Percentiles rank a stretch among this genome's conserved stretches.
These are phyloP conservation scores for Odocoileus hemionus DNA, from an alignment of 2,113 vertebrate species.

Conservation along the genomic window DNA sequence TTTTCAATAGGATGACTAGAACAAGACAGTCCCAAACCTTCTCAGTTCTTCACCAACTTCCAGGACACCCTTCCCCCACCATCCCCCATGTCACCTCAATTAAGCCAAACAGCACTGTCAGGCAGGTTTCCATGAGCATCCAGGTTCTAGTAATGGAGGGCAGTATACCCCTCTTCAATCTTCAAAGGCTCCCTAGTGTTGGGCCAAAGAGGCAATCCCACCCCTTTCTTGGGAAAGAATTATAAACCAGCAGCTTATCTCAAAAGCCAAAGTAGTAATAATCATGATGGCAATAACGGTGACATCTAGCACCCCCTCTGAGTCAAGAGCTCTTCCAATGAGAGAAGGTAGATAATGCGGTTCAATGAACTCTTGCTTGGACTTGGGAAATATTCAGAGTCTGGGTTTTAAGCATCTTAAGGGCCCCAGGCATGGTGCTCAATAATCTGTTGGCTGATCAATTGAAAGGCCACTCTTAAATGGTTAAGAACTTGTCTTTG, in stretches of 20 bases:
- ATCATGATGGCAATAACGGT: neutral
- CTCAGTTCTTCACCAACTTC: neutral
- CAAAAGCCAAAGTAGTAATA: neutral
- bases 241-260: neutral
- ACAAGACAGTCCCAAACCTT: neutral
- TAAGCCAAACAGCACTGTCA: neutral
- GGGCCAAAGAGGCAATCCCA: neutral
- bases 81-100: neutral
- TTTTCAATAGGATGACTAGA: neutral
- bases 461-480: neutral
- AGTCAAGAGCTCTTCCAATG: neutral
- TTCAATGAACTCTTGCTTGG: neutral
- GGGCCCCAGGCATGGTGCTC: neutral
- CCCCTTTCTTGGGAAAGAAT: neutral
- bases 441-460: neutral
- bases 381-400: neutral
- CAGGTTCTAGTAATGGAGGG: neutral
- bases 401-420: neutral
- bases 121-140: neutral
- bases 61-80: accelerated
- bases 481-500: neutral
- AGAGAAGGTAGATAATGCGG: neutral
- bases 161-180: neutral
- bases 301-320: too few relatives aligned
- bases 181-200: neutral